Base-by-base conservation (phyloP, 1,140 invertebrate species). In the Episyrphus balteatus region DNA sequence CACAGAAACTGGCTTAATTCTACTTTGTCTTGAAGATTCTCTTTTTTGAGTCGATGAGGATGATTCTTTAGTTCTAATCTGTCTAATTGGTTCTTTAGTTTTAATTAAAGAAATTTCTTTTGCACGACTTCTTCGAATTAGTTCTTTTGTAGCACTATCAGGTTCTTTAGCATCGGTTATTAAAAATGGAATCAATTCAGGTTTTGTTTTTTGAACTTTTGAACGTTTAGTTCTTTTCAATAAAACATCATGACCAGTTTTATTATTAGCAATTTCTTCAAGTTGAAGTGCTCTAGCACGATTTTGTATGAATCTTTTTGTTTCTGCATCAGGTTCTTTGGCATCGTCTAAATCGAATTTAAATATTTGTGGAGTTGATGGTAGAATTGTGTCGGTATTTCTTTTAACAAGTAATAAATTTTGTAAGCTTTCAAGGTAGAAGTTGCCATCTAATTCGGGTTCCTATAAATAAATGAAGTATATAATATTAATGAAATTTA, bases 331-430 rank as follows among this genome's bases (percentile, higher is more conserved):
- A 1, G 53, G 49, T 12, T 54, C 43, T 36, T 62, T 66, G 15
- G 61, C 64, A 48, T 67, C 64, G 0, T 51, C 40, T 15, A 67
- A 2, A 44, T 67, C 64, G 37, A 67, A 67, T 40, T 61, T 59
- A n/a, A 67, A 49, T 51, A 67, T 48, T 14, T 67, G 51, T 17
- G 59, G 56, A 26, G 3, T 26, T 26, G 21, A 8, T 26, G 3
- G 21, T 3, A 8, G 21, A 26, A 5, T 26, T 5, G 3, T 8
- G 8, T 5, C 21, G 8, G 21, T 5, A 8, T 8, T 26, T 8
- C 21, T 26, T 26, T 26, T 26, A 5, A 26, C 21, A 26, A 26
- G 3, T 26, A 26, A 26, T n/a, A n/a, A n/a, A n/a, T n/a, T n/a
- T n/a, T n/a, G n/a, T n/a, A n/a, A n/a, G n/a, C n/a, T n/a, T n/a